Conservation (phyloP, 2,888 invertebrate species). For the Cataglyphis rosenhaueri region DNA sequence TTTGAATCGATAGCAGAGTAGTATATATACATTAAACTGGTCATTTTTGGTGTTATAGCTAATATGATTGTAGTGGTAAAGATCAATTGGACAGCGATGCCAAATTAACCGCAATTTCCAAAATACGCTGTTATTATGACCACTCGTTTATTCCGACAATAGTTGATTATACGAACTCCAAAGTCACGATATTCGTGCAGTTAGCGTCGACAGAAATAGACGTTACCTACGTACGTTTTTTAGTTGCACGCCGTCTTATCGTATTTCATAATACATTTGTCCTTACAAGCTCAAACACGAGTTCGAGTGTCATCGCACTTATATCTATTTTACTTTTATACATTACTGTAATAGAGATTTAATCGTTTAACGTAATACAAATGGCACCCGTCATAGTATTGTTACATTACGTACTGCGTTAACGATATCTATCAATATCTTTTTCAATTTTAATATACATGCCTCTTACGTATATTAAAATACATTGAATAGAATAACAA, state of each 20-base stretch:
- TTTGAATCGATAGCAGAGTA: conserved; percentile 8
- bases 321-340: conserved; percentile 63
- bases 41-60: conserved; percentile 22
- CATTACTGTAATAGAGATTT: conserved; percentile 48
- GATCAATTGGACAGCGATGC: conserved; percentile 5
- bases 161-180: conserved; percentile 20
- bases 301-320: conserved; percentile 41
- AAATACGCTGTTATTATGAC: conserved; percentile 24
- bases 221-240: conserved; percentile 18
- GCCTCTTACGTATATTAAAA: neutral
- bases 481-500: neutral
- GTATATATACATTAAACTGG: conserved; percentile 17
- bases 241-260: conserved; percentile 51
- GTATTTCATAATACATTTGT: conserved; percentile 52
- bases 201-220: conserved; percentile 40
- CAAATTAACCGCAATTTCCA: conserved; percentile 33
- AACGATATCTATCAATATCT: neutral
- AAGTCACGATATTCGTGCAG: conserved; percentile 13
- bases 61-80: neutral
- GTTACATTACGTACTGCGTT: conserved; percentile 2
- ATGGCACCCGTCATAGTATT: conserved; percentile 37
- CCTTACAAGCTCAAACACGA: conserved; percentile 27
- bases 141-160: conserved; percentile 2
- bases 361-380: conserved; percentile 49
- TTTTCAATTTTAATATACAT: neutral